Base-by-base conservation (phyloP, 2,888 invertebrate genomes). In the Mamestra brassicae region DNA sequence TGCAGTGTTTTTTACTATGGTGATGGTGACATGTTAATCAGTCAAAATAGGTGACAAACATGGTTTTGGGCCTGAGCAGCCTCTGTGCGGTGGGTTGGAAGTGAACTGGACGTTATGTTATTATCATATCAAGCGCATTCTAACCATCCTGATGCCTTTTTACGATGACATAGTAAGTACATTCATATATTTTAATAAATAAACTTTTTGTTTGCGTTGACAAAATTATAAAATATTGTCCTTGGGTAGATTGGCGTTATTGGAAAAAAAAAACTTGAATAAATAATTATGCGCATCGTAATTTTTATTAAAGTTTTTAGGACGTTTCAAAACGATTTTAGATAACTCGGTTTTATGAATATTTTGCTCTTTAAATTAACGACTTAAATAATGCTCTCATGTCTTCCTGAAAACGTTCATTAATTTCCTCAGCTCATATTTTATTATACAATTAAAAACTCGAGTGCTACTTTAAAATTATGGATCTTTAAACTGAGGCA, bases 121-220 rank as follows among this genome's bases (percentile, higher is more conserved):
- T 77, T 92, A 91, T 74, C 92, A 95, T 69, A 90, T 95, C 84
- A 92, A 92, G 88, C 90, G 92, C 84, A 90, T 95, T 78, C 80
- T 95, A 72, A 89, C 92, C 76, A 91, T 95, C 92, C 94, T 95
- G 81, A 96, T 96, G 96, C 95, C 96, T 90, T 92, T 92, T 93
- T 95, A 96, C 93, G 94, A 96, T 95, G 94, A 94, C 87, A 93
- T 94, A 92, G 96, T 96, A 84, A 95, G 96, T 91, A 64, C 0
- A 50, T 3, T 54, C 77, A 69, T 55, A 70, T 45, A 13, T 1
- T 42, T 26, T 26, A 26, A 26, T 26, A 26, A 26, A 26, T 26
- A 26, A 4, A 4, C 2, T 47, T 36, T 11, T 52, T 0, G 1
- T 26, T 2, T 3, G 1, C 2, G 34, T 54, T 47, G 26, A 26